Conservation (phyloP, 2,113 vertebrate species). For the Arvicanthis niloticus region DNA sequence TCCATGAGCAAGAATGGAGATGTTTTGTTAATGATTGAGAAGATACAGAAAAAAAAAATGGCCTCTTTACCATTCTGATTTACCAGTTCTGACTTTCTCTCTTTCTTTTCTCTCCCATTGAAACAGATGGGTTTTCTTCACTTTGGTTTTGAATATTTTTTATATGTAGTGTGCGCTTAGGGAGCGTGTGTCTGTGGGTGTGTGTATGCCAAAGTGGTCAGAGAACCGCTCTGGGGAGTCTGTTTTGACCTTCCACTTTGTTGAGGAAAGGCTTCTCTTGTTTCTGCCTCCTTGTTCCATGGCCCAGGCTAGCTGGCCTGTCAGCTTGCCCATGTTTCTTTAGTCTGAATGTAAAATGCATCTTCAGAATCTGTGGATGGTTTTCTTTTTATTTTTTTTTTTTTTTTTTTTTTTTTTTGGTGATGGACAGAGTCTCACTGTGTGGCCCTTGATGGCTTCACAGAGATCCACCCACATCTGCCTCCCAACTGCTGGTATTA, state of each 20-base stretch:
- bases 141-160: background rate
- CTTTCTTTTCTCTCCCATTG: slow-evolving; percentile 20
- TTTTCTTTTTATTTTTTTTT: background rate
- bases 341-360: background rate
- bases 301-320: background rate
- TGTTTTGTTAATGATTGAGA: background rate
- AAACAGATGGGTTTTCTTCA: background rate
- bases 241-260: background rate
- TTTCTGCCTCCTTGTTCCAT: background rate
- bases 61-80: background rate
- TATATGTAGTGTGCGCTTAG: background rate
- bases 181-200: background rate
- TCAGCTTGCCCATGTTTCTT: no score
- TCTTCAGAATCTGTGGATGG: background rate
- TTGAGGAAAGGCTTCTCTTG: background rate
- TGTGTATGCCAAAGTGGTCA: background rate
- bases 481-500: no score
- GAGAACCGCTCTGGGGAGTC: background rate
- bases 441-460: background rate
- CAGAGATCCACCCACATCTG: background rate
- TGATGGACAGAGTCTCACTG: background rate
- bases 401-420: background rate
- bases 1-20: background rate
- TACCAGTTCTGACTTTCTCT: background rate
- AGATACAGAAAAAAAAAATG: background rate